Percentiles rank a stretch among this genome's conserved stretches.
Evolutionary conservation across 1,140 invertebrate genomes (phyloP).

Genomic region (Pinna nobilis): DNA sequence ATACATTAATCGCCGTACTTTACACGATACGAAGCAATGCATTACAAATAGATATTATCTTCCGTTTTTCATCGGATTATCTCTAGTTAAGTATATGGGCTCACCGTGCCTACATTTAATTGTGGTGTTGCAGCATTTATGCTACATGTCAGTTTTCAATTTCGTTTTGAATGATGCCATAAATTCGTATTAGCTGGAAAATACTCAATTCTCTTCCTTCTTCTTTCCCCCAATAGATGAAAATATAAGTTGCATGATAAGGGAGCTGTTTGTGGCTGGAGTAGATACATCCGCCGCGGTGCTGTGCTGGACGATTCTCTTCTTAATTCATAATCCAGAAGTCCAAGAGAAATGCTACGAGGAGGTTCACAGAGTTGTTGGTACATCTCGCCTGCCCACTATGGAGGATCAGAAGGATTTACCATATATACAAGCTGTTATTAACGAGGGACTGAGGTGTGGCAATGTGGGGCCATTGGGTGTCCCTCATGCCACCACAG

Average conservation of each 20-base stretch:
- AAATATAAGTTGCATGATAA: conserved; percentile 39
- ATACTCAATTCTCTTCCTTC: too few relatives aligned
- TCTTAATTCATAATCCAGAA: conserved; percentile 84
- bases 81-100: too few relatives aligned
- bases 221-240: too few relatives aligned
- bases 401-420: conserved; percentile 37
- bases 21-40: too few relatives aligned
- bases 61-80: too few relatives aligned
- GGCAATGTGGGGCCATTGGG: conserved; percentile 59
- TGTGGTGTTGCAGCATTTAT: too few relatives aligned
- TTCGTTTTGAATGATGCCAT: too few relatives aligned
- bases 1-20: too few relatives aligned
- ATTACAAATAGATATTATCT: too few relatives aligned
- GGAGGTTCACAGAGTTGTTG: conserved; percentile 82
- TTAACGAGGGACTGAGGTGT: conserved; percentile 44
- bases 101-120: too few relatives aligned
- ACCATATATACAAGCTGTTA: conserved; percentile 46
- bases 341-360: conserved; percentile 87
- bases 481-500: conserved; percentile 55
- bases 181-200: too few relatives aligned
- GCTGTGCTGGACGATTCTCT: conserved; percentile 89
- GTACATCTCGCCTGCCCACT: conserved; percentile 16
- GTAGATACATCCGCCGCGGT: conserved; percentile 92
- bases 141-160: too few relatives aligned
- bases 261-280: conserved; percentile 91